Percentiles rank a stretch among this genome's conserved stretches.
These are phyloP conservation scores for Rhamphomyia laevipes DNA, from an alignment of 2,888 invertebrate species.

Conservation along the genomic window DNA sequence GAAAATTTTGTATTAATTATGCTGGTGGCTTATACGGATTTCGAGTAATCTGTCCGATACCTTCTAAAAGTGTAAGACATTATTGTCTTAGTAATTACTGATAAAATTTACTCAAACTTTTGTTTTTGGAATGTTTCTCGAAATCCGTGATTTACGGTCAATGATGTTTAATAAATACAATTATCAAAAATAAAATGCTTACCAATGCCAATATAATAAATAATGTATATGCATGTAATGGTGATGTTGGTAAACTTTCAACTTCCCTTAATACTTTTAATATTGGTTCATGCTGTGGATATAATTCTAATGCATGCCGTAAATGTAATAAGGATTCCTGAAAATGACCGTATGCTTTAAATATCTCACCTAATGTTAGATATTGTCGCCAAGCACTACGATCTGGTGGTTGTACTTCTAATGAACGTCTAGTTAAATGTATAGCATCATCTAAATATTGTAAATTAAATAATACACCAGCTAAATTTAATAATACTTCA, in stretches of 20 bases:
- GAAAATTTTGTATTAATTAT: slow-evolving; percentile 8
- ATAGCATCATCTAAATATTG: slow-evolving; percentile 86
- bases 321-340: slow-evolving; percentile 77
- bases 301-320: slow-evolving; percentile 67
- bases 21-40: no score
- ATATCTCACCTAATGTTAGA: slow-evolving; percentile 82
- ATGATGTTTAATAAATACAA: background rate
- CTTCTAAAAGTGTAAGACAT: no score
- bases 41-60: no score
- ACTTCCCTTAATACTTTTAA: slow-evolving; percentile 67
- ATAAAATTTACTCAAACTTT: background rate
- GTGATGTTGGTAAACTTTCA: slow-evolving; percentile 66
- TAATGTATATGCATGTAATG: slow-evolving; percentile 74
- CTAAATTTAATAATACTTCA: slow-evolving; percentile 73
- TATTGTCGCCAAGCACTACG: slow-evolving; percentile 86
- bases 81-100: background rate
- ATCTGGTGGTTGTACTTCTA: slow-evolving; percentile 74
- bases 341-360: slow-evolving; percentile 82
- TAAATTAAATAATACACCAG: slow-evolving; percentile 70
- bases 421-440: slow-evolving; percentile 69
- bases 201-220: slow-evolving; percentile 81
- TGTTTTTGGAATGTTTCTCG: background rate
- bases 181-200: slow-evolving; percentile 24
- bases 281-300: slow-evolving; percentile 78
- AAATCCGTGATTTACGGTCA: background rate